These are phyloP conservation scores for Zootoca vivipara DNA, from an alignment of 2,113 vertebrate species.

Conservation along the genomic window DNA sequence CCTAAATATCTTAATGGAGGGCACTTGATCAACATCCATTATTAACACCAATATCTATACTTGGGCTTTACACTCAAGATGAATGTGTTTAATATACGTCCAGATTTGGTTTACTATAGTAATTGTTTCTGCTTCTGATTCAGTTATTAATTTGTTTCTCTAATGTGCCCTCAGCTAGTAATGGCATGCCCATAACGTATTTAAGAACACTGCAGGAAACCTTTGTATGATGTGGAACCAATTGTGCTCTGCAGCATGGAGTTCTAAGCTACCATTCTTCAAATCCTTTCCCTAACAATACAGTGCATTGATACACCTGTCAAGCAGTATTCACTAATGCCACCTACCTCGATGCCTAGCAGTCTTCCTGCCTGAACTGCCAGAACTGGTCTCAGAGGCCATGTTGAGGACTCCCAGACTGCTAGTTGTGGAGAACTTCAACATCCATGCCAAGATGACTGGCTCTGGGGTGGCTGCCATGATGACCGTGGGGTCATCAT, in stretches of 20 bases:
- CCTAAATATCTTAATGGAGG: not conserved
- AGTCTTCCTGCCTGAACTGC: too few species aligned
- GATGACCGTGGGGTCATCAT: too few species aligned
- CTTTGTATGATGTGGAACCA: conserved; percentile 4
- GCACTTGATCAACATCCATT: not conserved
- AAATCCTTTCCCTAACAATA: not conserved
- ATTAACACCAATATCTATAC: not conserved
- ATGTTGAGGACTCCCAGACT: too few species aligned
- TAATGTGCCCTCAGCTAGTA: not conserved
- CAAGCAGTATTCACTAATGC: not conserved
- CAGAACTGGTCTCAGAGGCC: too few species aligned
- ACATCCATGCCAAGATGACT: too few species aligned
- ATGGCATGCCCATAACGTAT: not conserved
- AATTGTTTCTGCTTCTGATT: not conserved
- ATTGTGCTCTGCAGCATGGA: not conserved
- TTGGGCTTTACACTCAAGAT: not conserved
- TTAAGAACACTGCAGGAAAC: not conserved
- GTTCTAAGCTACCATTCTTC: not conserved
- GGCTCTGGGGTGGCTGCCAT: too few species aligned
- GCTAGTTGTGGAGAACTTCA: too few species aligned
- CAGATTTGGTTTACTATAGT: not conserved
- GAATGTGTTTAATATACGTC: not conserved
- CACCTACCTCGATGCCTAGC: too few species aligned
- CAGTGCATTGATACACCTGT: fast-evolving
- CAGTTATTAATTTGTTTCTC: not conserved